phyloP scores from a whole-genome alignment of 2,797 vertebrate genomes.

The Hemitrygon akajei region DNA sequence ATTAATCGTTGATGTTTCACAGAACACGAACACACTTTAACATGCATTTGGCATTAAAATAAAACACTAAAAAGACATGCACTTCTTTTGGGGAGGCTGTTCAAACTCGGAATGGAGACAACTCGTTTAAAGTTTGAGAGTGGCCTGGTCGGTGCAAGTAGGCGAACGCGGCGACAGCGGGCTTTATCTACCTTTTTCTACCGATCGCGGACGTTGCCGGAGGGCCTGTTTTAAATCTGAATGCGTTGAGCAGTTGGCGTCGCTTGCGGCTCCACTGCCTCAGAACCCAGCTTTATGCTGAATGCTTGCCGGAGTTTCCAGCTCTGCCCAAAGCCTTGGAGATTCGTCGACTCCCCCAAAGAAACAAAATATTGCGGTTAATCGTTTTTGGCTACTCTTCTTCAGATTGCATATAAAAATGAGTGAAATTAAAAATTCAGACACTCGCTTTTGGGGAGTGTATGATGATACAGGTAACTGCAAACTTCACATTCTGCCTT shows the following conservation, averaged over 20 bases:
- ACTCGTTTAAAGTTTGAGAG: constrained; percentile 15
- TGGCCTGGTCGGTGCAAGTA: neutral
- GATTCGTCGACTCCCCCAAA: neutral
- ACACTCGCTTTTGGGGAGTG: neutral
- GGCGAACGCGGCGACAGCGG: neutral
- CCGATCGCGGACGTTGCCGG: neutral
- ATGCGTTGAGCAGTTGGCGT: constrained; percentile 26
- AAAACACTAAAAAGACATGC: neutral
- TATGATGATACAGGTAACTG: neutral
- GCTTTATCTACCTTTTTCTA: constrained; percentile 26
- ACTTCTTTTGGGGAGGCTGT: neutral
- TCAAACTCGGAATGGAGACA: neutral
- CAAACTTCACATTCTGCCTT: neutral
- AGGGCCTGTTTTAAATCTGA: constrained; percentile 35
- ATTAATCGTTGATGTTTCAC: neutral
- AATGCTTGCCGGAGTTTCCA: neutral
- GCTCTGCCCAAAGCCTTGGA: neutral
- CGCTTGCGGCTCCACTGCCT: constrained; percentile 5
- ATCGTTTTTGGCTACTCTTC: neutral
- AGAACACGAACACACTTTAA: neutral
- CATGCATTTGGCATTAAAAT: too few species aligned
- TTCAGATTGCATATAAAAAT: neutral
- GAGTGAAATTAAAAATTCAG: constrained; percentile 15
- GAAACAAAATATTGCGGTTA: constrained; percentile 8
- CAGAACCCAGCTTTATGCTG: neutral